Conservation (phyloP, 1,140 invertebrate genomes). For the Pseudomyrmex dendroicus region DNA sequence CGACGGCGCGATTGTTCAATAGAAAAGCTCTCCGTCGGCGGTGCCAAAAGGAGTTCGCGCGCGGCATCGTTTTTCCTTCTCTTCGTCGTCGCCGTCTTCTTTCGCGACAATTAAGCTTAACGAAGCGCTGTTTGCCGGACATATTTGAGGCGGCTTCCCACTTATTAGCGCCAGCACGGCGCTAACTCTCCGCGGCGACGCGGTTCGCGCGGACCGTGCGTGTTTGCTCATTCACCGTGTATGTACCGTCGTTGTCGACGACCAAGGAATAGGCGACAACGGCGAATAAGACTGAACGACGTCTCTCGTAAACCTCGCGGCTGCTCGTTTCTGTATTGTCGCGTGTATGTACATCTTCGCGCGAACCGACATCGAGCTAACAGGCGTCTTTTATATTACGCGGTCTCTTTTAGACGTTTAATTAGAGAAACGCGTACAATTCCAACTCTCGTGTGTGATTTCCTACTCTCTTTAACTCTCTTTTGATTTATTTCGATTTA, state of each 20-base stretch:
- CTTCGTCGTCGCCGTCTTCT: conserved; percentile 54
- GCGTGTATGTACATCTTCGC: conserved; percentile 41
- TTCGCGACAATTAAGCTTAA: conserved; percentile 78
- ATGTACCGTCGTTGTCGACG: conserved; percentile 12
- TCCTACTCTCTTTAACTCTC: neutral
- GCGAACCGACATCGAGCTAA: conserved; percentile 58
- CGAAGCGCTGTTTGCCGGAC: conserved; percentile 77
- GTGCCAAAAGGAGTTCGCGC: conserved; percentile 26
- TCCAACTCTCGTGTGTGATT: conserved; percentile 10
- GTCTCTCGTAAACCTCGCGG: conserved; percentile 28
- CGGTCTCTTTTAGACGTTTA: conserved; percentile 65
- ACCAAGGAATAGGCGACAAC: conserved; percentile 1
- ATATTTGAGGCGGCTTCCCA: conserved; percentile 79
- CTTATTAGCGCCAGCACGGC: conserved; percentile 77
- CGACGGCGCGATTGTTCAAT: conserved; percentile 9
- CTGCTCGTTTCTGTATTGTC: conserved; percentile 48
- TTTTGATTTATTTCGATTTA: neutral
- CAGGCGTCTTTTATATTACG: conserved; percentile 73
- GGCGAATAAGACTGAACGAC: conserved; percentile 31
- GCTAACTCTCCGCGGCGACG: conserved; percentile 72
- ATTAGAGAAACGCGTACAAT: conserved; percentile 68
- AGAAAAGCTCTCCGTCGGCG: conserved; percentile 23
- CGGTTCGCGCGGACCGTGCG: conserved; percentile 69
- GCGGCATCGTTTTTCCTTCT: conserved; percentile 22
- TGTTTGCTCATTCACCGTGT: conserved; percentile 71